Evolutionary conservation across 2,797 vertebrate species (phyloP), one percentile per base, ranked within the genome.

Genomic region (Coreius guichenoti): DNA sequence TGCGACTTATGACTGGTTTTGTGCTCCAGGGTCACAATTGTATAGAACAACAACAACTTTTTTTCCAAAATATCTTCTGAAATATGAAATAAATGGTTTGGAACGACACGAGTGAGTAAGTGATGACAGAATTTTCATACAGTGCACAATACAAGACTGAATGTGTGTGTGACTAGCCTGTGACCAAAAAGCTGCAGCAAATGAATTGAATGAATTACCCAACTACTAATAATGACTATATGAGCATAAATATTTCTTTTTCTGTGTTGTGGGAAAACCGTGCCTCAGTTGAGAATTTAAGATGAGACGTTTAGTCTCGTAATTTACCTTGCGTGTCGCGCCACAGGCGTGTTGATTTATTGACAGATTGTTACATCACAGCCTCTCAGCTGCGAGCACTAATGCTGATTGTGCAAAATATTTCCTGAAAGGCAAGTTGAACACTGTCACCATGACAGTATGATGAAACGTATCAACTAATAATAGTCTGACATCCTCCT

Each of bases 351-450:
- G 78, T 70, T 49, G 70, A 83, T 70, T 81, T 65, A 82, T 47
- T 81, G 72, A 49, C 79, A 75, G 63, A 68, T 81, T 81, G 74
- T 77, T 84, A 65, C 49, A 76, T 54, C 45, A 39, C 7, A 78
- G 33, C n/a, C 58, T 51, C 63, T 80, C 47, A 47, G 63, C 78
- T 51, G 12, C 8, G 6, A 49, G 47, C 26, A 68, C 69, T 36
- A n/a, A 54, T 56, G 58, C 76, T 84, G 36, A 84, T 43, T 45
- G 49, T 79, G 47, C 65, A n/a, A 29, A 43, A 72, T 14, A 29
- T 31, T 72, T 77, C 49, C 63, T 29, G 49, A 77, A 84, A 45
- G 36, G 51, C 63, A 68, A 84, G 82, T 43, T 31, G 75, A 79
- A 70, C 14, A 69, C 67, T 26, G 31, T 51, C n/a, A 47, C 47